Base-by-base conservation (phyloP, 2,797 vertebrate species). In the Tragelaphus oryx region DNA sequence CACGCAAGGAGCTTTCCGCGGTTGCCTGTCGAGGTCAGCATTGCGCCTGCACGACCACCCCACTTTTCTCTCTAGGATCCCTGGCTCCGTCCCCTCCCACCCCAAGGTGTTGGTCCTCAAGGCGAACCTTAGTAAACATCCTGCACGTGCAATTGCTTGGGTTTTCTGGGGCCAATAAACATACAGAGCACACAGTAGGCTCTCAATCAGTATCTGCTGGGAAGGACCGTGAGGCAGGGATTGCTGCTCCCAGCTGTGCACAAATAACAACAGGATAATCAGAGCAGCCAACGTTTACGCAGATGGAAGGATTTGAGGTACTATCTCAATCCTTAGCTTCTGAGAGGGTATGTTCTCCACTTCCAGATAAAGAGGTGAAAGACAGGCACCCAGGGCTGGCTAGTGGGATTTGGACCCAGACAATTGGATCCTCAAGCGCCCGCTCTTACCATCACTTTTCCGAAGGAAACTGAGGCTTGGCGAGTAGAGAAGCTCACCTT, bases 11-110 rank as follows among this genome's bases (percentile, higher is more conserved):
- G 14, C 44, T 82, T 41, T n/a, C 3, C 0, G 18, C 0, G 4
- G 78, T 12, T 22, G n/a, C 41, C 71, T 9, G 14, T n/a, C 0
- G 3, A 87, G 68, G 28, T 37, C 8, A 83, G 44, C 8, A 1
- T 1, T 3, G 33, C 17, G 2, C 20, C 16, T 22, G 1, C 0
- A 3, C 11, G 41, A 41, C 37, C 5, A 16, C 8, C 8, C 4
- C 5, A 7, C 17, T 46, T 46, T n/a, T 80, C 24, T 24, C 12
- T 24, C 1, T 24, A 33, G 65, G 18, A 37, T 68, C 9, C 65
- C 48, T 55, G 46, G 54, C 52, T 76, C 74, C 7, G 4, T 10
- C 41, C 5, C 22, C 30, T n/a, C 55, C 78, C 30, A 76, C 48
- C 33, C 50, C 26, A 2, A 28, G 30, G 46, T 41, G 5, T 20